Conservation (phyloP, 2,888 invertebrate genomes). For the Pandemis cinnamomeana region DNA sequence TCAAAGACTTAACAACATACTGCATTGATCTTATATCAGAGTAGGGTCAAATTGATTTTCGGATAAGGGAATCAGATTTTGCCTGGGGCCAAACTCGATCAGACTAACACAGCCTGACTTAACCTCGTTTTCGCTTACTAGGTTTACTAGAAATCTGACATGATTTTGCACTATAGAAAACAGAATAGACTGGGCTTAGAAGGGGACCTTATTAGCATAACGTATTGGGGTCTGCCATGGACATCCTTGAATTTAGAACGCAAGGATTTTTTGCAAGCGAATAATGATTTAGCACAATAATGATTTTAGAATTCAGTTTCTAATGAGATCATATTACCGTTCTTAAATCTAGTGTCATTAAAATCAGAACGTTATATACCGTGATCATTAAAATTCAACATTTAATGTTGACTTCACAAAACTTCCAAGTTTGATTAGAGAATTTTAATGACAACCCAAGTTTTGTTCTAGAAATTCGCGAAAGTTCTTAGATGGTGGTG, state of each 20-base stretch:
- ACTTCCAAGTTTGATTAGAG: slow-evolving; percentile 35
- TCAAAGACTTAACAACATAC: background rate
- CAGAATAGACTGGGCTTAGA: slow-evolving; percentile 30
- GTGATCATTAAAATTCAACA: slow-evolving; percentile 36
- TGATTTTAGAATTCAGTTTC: background rate
- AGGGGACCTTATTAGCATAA: slow-evolving; percentile 38
- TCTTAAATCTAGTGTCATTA: slow-evolving; percentile 24
- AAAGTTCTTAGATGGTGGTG: slow-evolving; percentile 37
- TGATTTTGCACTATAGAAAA: slow-evolving; percentile 41
- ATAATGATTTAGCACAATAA: background rate
- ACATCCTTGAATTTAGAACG: slow-evolving; percentile 20
- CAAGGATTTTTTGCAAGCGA: background rate
- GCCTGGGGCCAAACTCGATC: slow-evolving; percentile 38
- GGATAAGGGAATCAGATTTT: slow-evolving; percentile 37
- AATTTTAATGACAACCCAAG: slow-evolving; percentile 39
- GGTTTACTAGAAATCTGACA: slow-evolving; percentile 40
- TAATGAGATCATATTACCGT: background rate
- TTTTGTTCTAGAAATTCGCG: slow-evolving; percentile 33
- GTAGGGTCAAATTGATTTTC: slow-evolving; percentile 34
- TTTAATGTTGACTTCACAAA: slow-evolving; percentile 36
- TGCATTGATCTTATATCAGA: background rate
- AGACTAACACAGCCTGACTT: slow-evolving; percentile 36
- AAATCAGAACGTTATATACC: slow-evolving; percentile 26
- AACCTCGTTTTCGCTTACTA: slow-evolving; percentile 38
- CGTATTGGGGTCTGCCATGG: slow-evolving; percentile 21